Percentiles rank a stretch among this genome's conserved stretches.
phyloP scores from a whole-genome alignment of 2,888 invertebrate species.

The Neocrepidodera transversa region DNA sequence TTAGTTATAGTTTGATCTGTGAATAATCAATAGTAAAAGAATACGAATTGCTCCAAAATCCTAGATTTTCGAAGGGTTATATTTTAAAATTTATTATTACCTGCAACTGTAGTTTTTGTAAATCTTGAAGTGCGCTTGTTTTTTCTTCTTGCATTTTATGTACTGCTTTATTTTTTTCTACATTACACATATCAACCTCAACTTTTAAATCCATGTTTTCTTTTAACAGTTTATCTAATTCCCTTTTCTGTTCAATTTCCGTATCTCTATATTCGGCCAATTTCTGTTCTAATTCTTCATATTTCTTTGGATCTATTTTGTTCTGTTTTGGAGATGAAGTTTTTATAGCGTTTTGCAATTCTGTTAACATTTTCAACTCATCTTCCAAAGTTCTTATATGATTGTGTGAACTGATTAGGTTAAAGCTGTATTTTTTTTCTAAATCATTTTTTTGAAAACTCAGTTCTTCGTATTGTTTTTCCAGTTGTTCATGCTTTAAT shows the following conservation, averaged over 20 bases:
- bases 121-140: constrained; percentile 3
- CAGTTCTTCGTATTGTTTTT: constrained; percentile 34
- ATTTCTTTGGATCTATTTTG: constrained; percentile 8
- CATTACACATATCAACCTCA: constrained; percentile 7
- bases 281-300: constrained; percentile 29
- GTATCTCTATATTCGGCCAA: constrained; percentile 32
- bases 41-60: too few relatives aligned
- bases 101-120: constrained; percentile 7
- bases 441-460: constrained; percentile 28
- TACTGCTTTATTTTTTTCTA: constrained; percentile 18
- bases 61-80: too few relatives aligned
- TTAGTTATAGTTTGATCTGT: not conserved
- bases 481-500: constrained; percentile 33
- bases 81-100: constrained; percentile 11
- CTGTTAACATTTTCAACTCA: constrained; percentile 33
- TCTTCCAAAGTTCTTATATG: constrained; percentile 40
- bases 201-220: constrained; percentile 26
- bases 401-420: constrained; percentile 41
- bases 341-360: constrained; percentile 19
- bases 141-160: constrained; percentile 6
- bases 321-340: constrained; percentile 24
- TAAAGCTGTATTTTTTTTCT: constrained; percentile 41
- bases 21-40: too few relatives aligned
- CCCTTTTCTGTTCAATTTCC: constrained; percentile 22
- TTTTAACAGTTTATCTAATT: constrained; percentile 26